Conservation (phyloP, 1,140 invertebrate species). For the Nebria ingens region DNA sequence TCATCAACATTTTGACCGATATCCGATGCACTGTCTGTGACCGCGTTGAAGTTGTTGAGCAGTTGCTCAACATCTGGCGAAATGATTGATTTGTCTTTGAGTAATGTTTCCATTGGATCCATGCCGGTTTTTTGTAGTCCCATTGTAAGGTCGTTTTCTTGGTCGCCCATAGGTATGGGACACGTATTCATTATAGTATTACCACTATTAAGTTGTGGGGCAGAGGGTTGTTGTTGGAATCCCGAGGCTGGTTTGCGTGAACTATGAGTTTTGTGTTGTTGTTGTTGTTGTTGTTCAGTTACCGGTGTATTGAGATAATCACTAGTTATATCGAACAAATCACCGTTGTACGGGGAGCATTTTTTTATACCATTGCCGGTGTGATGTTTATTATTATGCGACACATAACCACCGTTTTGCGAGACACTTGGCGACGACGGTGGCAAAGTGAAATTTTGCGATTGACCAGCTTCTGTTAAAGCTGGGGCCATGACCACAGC, state of each 20-base stretch:
- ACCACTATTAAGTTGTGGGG: conserved; percentile 23
- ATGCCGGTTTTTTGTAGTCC: conserved; percentile 38
- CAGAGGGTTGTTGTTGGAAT: conserved; percentile 27
- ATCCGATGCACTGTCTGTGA: conserved; percentile 32
- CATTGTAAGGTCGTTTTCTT: conserved; percentile 45
- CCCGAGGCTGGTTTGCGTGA: conserved; percentile 28
- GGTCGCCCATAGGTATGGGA: conserved; percentile 51
- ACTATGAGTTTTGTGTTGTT: conserved; percentile 20
- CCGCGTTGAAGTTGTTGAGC: conserved; percentile 33
- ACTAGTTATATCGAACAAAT: conserved; percentile 10
- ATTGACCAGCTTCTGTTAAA: conserved; percentile 53
- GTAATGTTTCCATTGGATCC: conserved; percentile 21
- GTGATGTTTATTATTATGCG: conserved; percentile 35
- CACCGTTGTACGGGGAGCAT: neutral
- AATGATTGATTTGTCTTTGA: conserved; percentile 23
- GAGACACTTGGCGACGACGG: conserved; percentile 28
- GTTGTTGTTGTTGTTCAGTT: conserved; percentile 10
- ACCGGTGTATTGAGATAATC: conserved; percentile 16
- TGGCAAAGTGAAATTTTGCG: conserved; percentile 45
- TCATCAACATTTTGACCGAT: conserved; percentile 48
- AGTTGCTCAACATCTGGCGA: conserved; percentile 44
- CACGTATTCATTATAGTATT: conserved; percentile 34
- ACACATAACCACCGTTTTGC: conserved; percentile 33
- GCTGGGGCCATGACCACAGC: conserved; percentile 63
- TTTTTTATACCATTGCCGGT: conserved; percentile 16